Conservation (phyloP, 1,140 invertebrate genomes). For the Brachionus plicatilis region DNA sequence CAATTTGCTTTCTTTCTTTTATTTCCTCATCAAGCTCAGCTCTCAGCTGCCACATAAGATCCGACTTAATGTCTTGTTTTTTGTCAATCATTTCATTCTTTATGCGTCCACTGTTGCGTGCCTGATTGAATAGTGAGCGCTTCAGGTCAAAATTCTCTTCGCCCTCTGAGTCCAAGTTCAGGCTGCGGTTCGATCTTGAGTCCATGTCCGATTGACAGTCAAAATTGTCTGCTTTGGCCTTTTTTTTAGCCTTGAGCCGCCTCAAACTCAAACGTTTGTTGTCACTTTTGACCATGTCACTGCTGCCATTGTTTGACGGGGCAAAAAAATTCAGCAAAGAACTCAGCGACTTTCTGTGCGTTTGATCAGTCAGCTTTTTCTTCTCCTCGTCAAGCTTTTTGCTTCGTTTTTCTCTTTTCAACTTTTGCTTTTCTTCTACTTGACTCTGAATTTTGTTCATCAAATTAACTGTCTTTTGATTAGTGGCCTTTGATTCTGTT, state of each 20-base stretch:
- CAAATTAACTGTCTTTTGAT: constrained; percentile 21
- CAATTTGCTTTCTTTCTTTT: background rate
- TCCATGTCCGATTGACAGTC: background rate
- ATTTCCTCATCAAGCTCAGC: constrained; percentile 37
- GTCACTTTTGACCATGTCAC: background rate
- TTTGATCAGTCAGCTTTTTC: background rate
- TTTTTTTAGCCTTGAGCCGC: constrained; percentile 26
- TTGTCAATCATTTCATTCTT: constrained; percentile 16
- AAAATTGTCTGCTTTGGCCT: constrained; percentile 14
- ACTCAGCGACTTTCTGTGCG: background rate
- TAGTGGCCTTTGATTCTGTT: background rate
- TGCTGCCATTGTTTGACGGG: background rate
- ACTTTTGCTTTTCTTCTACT: constrained; percentile 21
- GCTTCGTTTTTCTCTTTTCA: background rate
- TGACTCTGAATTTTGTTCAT: constrained; percentile 26
- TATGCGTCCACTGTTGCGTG: background rate
- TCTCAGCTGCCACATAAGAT: background rate
- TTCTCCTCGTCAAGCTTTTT: constrained; percentile 30
- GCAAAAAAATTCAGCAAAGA: background rate
- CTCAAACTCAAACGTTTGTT: constrained; percentile 5
- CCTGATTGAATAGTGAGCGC: background rate
- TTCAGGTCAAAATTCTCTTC: background rate
- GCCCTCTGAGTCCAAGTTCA: background rate
- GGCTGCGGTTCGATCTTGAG: background rate
- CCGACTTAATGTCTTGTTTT: background rate